These are phyloP conservation scores for Arrhamphus sclerolepis DNA, from an alignment of 2,797 vertebrate genomes.

Conservation along the genomic window DNA sequence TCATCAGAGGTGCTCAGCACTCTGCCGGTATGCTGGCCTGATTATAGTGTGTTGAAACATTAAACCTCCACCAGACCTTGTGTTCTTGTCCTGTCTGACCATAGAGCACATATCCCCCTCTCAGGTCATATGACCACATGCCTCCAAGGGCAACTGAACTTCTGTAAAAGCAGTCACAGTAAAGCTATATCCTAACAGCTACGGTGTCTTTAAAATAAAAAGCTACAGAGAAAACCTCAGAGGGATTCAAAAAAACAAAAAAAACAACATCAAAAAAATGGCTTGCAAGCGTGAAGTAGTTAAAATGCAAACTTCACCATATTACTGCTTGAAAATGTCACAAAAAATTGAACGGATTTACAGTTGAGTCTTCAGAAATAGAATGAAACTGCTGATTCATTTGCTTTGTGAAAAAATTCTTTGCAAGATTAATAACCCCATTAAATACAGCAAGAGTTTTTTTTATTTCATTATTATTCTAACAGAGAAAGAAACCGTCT, in stretches of 20 bases:
- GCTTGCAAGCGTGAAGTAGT: constrained; percentile 1
- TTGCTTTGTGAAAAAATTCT: not conserved
- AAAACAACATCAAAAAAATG: constrained; percentile 22
- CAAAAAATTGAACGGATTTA: constrained; percentile 30
- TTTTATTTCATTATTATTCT: constrained; percentile 12
- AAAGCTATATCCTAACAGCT: constrained; percentile 4
- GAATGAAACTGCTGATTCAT: constrained; percentile 3
- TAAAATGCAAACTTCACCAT: constrained; percentile 13
- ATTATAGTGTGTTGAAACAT: constrained; percentile 71
- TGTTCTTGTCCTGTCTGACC: constrained; percentile 48
- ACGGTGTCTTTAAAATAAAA: constrained; percentile 10
- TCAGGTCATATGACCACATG: constrained; percentile 52
- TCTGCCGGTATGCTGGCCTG: constrained; percentile 53
- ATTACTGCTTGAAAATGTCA: constrained; percentile 43
- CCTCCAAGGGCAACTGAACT: constrained; percentile 43
- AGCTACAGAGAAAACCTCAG: constrained; percentile 3
- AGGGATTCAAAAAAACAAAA: not conserved
- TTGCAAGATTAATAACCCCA: constrained; percentile 19
- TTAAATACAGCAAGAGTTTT: constrained; percentile 18
- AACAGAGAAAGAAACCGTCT: not conserved
- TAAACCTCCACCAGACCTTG: constrained; percentile 72
- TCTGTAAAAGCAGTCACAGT: constrained; percentile 22
- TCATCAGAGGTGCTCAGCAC: constrained; percentile 47
- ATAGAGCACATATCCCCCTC: constrained; percentile 47
- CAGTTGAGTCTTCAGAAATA: constrained; percentile 15